Percentiles rank a stretch among this genome's conserved stretches.
These are phyloP conservation scores for Entelurus aequoreus DNA, from an alignment of 2,113 vertebrate species.

Conservation along the genomic window DNA sequence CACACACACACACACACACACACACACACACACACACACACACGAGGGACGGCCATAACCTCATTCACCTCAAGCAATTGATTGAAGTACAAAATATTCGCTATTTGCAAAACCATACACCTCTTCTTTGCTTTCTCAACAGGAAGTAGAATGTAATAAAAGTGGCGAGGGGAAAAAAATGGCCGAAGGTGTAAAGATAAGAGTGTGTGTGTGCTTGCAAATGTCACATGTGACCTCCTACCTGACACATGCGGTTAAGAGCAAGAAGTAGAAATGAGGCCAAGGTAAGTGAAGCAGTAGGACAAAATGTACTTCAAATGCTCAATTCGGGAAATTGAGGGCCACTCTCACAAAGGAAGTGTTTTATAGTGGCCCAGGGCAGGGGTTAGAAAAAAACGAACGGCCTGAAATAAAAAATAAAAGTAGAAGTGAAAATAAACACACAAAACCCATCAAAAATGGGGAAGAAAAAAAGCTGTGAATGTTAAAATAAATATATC, in stretches of 20 bases:
- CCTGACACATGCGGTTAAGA: slow-evolving; percentile 18
- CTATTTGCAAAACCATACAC: too few relatives aligned
- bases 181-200: slow-evolving; percentile 63
- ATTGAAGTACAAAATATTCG: background rate
- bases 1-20: too few relatives aligned
- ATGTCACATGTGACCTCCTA: slow-evolving; percentile 20
- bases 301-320: background rate
- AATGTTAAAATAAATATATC: too few relatives aligned
- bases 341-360: too few relatives aligned
- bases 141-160: slow-evolving; percentile 61
- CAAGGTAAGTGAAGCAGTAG: background rate
- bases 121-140: slow-evolving; percentile 49
- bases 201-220: slow-evolving; percentile 8
- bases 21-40: background rate
- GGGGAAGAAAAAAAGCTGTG: too few relatives aligned
- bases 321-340: too few relatives aligned
- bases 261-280: slow-evolving; percentile 1
- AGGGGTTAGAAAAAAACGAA: too few relatives aligned
- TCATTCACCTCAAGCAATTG: slow-evolving; percentile 6
- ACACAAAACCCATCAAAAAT: too few relatives aligned
- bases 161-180: slow-evolving; percentile 17
- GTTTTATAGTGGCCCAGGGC: too few relatives aligned
- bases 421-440: too few relatives aligned
- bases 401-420: too few relatives aligned
- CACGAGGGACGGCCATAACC: background rate